Conservation (phyloP, 2,888 invertebrate genomes). For the Spisula subtruncata region DNA sequence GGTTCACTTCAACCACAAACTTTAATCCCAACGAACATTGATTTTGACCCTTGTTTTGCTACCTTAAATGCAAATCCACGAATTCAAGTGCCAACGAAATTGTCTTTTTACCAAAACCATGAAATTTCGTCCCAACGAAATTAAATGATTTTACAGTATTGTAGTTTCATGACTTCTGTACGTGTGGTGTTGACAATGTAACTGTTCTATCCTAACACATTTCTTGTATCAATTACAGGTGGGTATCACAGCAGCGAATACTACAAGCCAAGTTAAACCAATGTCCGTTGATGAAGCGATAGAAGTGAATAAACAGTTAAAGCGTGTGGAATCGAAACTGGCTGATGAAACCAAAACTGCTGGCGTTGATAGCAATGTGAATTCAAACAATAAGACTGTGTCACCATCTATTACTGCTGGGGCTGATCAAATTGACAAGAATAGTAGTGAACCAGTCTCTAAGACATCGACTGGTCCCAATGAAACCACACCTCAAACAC, state of each 20-base stretch:
- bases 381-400: slow-evolving; percentile 10
- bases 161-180: no score
- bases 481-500: neutral
- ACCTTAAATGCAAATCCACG: no score
- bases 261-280: slow-evolving; percentile 32
- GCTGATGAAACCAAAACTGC: neutral
- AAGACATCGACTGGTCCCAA: slow-evolving; percentile 37
- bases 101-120: no score
- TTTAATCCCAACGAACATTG: no score
- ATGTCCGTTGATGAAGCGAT: slow-evolving; percentile 62
- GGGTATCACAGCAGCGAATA: neutral
- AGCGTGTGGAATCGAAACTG: slow-evolving; percentile 19
- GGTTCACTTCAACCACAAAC: no score
- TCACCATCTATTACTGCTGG: neutral
- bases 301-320: slow-evolving; percentile 61
- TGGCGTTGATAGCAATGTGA: neutral
- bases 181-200: neutral
- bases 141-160: no score
- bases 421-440: neutral
- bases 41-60: no score
- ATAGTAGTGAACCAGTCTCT: slow-evolving; percentile 27
- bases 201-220: neutral
- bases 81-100: no score
- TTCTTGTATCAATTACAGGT: slow-evolving; percentile 32
- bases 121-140: no score